Evolutionary conservation across 1,140 invertebrate species (phyloP).

Genomic region (Apolygus lucorum): DNA sequence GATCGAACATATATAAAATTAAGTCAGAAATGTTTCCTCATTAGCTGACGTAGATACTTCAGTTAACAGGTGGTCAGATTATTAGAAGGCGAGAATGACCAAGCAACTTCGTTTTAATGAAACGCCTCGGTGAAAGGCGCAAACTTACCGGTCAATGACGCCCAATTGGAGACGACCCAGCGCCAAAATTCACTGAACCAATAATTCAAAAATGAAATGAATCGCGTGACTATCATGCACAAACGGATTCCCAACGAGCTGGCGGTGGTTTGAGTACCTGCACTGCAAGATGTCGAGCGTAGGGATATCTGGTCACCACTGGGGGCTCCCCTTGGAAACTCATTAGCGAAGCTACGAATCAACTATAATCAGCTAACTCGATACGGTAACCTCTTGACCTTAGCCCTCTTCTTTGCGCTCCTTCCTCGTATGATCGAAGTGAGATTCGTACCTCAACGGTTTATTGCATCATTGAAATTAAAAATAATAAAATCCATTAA

Average conservation of each 20-base stretch:
- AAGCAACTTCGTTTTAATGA: no score
- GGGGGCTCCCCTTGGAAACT: not conserved
- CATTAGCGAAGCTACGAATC: not conserved
- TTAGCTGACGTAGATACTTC: no score
- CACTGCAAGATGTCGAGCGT: not conserved
- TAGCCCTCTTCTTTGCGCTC: not conserved
- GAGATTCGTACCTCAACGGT: no score
- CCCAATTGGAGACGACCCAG: not conserved
- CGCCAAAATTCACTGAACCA: not conserved
- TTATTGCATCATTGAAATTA: no score
- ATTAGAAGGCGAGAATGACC: no score
- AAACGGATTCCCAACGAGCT: not conserved
- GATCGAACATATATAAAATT: no score
- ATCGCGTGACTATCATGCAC: no score
- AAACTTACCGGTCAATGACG: not conserved
- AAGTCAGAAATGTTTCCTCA: no score
- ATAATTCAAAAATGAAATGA: not conserved
- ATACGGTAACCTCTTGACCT: not conserved
- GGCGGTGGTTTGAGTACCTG: not conserved
- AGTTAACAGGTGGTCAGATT: no score
- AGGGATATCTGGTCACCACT: not conserved
- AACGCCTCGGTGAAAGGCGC: not conserved
- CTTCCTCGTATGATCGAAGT: no score
- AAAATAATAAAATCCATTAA: no score
- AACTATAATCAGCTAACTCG: not conserved